phyloP scores from a whole-genome alignment of 2,113 vertebrate genomes.

The sheep (Ovis aries) region DNA sequence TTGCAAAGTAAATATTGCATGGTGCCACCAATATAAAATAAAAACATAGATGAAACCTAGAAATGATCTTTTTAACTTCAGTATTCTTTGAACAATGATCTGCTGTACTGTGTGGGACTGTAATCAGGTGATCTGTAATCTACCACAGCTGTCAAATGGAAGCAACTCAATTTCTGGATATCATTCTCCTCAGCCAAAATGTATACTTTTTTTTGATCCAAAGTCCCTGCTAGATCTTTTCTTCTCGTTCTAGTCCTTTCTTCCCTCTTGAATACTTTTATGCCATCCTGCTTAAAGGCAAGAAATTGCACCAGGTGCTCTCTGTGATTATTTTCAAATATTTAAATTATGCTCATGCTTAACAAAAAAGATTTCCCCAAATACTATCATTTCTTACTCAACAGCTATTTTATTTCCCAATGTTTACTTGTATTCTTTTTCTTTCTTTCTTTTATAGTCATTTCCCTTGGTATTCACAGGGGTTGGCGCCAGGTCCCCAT shows the following conservation, averaged over 20 bases:
- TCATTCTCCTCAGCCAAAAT: not conserved
- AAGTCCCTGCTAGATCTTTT: not conserved
- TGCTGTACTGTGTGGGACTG: not conserved
- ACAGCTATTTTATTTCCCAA: not conserved
- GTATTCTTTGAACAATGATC: not conserved
- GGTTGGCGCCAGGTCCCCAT: not conserved
- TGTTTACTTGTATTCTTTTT: not conserved
- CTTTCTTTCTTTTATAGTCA: not conserved
- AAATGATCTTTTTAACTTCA: not conserved
- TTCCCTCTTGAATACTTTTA: not conserved
- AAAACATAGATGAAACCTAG: not conserved
- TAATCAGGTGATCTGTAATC: not conserved
- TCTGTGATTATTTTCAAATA: not conserved
- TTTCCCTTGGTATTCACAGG: not conserved
- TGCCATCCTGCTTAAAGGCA: not conserved
- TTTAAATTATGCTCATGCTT: conserved; percentile 10
- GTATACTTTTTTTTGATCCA: not conserved
- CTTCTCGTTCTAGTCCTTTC: not conserved
- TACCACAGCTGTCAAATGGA: not conserved
- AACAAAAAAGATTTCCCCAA: not conserved
- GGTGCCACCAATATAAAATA: not conserved
- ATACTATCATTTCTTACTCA: not conserved
- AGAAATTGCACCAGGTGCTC: not conserved
- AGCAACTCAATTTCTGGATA: not conserved
- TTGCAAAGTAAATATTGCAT: not conserved